phyloP scores from a whole-genome alignment of 2,888 invertebrate genomes.

The Eremobia ochroleuca region DNA sequence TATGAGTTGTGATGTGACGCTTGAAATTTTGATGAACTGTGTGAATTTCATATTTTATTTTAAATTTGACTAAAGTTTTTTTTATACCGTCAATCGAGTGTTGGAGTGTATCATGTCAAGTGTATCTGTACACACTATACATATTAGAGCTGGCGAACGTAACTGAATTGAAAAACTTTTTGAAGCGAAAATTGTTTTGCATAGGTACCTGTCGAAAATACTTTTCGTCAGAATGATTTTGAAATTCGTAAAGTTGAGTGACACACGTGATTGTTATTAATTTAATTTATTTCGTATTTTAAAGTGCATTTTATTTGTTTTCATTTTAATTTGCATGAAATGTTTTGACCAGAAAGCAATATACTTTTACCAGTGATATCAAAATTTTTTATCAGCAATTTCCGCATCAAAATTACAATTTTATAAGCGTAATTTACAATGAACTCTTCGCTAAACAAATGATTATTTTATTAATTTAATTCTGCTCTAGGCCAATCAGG shows the following conservation, averaged over 20 bases:
- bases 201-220: not conserved
- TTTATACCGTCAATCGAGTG: not conserved
- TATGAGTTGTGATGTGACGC: constrained; percentile 60
- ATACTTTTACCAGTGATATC: not conserved
- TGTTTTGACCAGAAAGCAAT: not conserved
- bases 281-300: not conserved
- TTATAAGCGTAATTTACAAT: not conserved
- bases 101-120: constrained; percentile 6
- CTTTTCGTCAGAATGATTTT: not conserved
- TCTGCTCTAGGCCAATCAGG: constrained; percentile 16
- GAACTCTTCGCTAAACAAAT: not conserved
- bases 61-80: not conserved
- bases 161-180: constrained; percentile 22
- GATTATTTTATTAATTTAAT: not conserved
- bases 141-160: constrained; percentile 4
- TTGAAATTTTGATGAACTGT: constrained; percentile 51
- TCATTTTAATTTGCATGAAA: not conserved
- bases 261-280: not conserved
- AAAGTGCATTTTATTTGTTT: not conserved
- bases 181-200: constrained; percentile 24
- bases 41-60: constrained; percentile 18
- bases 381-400: not conserved
- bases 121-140: not conserved
- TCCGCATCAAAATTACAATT: not conserved
- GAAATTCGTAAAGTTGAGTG: constrained; percentile 12